Evolutionary conservation across 2,888 invertebrate genomes (phyloP), one percentile per base, ranked within the genome.

Genomic region (Mythimna pallens): DNA sequence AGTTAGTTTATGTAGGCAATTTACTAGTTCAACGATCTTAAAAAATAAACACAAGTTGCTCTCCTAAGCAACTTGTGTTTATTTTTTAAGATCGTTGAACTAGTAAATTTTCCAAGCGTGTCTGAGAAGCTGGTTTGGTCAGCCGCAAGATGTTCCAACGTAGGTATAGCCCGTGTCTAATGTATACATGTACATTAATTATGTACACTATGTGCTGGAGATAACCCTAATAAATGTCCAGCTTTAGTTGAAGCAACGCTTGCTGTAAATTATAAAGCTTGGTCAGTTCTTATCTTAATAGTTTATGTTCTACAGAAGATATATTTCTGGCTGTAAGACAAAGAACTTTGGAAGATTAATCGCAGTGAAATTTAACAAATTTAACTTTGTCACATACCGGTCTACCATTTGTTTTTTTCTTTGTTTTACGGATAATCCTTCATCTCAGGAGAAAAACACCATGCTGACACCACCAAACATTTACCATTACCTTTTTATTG

Each of bases 211-310:
- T 30, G 7, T 47, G 14, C 47, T 1, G 12, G 40, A 59, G 34
- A 59, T 76, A 59, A 43, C 52, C 57, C 25, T 43, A 59, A 73
- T 59, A 66, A 34, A 73, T 57, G 55, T 57, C 7, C 17, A 34
- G n/a, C 52, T 65, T 59, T 50, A 34, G 58, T 40, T 76, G 30
- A 52, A 30, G 36, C 17, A 64, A 22, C 40, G 30, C 17, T 12
- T 17, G n/a, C 40, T 34, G 50, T 73, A n/a, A 12, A 50, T 76
- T 73, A 20, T 50, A 25, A 57, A 25, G 36, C 55, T 73, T 22
- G n/a, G 47, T n/a, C n/a, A 47, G 47, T 73, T 75, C 36, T 52
- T 74, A 75, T 76, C 55, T 50, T 6, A 36, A 36, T 57, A 25
- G 40, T 40, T 76, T 65, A 76, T 57, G 20, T 20, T 22, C 8